Percentiles rank a stretch among this genome's conserved stretches.
Conservation (phyloP, 2,797 vertebrate species). For the Enteromius argenteus region DNA sequence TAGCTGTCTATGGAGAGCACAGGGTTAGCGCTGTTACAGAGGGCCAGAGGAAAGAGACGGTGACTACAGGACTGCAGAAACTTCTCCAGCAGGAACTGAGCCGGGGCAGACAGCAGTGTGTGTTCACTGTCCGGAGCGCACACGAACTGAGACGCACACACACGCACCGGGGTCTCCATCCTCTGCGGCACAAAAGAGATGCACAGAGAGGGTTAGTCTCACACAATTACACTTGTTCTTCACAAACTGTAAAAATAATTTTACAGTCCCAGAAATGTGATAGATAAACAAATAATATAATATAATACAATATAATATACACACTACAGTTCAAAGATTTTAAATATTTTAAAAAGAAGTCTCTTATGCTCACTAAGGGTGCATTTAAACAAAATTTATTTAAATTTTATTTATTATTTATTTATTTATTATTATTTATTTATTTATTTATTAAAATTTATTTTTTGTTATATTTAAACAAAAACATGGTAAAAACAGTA, state of each 20-base stretch:
- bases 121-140: slow-evolving; percentile 98
- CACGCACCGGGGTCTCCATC: slow-evolving; percentile 81
- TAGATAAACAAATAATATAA: not conserved
- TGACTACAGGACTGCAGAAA: slow-evolving; percentile 93
- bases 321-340: not conserved
- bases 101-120: slow-evolving; percentile 90
- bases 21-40: slow-evolving; percentile 88
- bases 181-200: slow-evolving; percentile 77
- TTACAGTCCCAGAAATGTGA: not conserved
- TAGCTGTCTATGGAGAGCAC: slow-evolving; percentile 96
- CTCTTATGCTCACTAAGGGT: not conserved
- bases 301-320: not conserved
- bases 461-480: no score
- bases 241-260: not conserved
- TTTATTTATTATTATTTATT: no score
- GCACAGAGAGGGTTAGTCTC: no score
- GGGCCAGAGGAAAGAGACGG: slow-evolving; percentile 92
- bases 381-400: no score
- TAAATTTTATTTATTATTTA: no score
- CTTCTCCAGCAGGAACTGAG: slow-evolving; percentile 95
- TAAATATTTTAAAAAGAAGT: not conserved
- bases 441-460: no score
- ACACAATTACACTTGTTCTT: no score
- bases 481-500: not conserved
- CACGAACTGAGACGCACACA: slow-evolving; percentile 91